Base-by-base conservation (phyloP, 92 coral and sea anemone species). In the Parazoanthus swiftii region DNA sequence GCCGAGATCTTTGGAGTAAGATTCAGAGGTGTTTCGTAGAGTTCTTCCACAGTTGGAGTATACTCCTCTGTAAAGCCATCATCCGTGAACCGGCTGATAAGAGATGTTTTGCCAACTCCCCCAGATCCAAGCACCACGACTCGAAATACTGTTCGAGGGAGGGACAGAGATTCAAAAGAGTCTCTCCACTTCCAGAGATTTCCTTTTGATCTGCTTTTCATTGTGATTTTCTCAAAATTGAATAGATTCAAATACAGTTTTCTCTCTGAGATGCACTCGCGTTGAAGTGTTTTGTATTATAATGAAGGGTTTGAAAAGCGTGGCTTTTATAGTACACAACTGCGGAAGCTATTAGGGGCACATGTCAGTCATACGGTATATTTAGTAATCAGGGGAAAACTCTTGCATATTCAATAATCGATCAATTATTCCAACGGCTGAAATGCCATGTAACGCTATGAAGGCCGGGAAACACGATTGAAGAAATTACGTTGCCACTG, bases 31-130 rank as follows among this genome's bases (percentile, higher is more conserved):
- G 86, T 95, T 74, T 95, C 98, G 89, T 95, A 97, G 54, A 95
- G 83, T 63, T 97, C 98, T 74, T 94, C 98, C 35, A 95, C 96
- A 6, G 99, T 97, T 9, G 99, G 99, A 1, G 79, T 80, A 84
- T 97, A 94, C 39, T 88, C 77, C 48, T 89, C 93, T 10, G 94
- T 88, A 76, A 97, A 97, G 44, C 81, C 90, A 78, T 92, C 91
- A 39, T 77, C 88, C 14, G 93, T 93, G 79, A 94, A 97, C n/a
- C 95, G 93, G 63, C 89, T 84, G 29, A 95, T 90, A 20, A 97
- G 93, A 44, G 98, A 94, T 14, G 98, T 95, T 77, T 97, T 97
- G 4, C 99, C 99, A 23, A 97, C 99, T 38, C 99, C 98, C 29
- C 98, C 94, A 2, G 99, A 91, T 15, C 99, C 99, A 14, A 97